Percentiles rank a stretch among this genome's conserved stretches.
These are phyloP conservation scores for Rhagonycha fulva DNA, from an alignment of 2,888 invertebrate species.

Conservation along the genomic window DNA sequence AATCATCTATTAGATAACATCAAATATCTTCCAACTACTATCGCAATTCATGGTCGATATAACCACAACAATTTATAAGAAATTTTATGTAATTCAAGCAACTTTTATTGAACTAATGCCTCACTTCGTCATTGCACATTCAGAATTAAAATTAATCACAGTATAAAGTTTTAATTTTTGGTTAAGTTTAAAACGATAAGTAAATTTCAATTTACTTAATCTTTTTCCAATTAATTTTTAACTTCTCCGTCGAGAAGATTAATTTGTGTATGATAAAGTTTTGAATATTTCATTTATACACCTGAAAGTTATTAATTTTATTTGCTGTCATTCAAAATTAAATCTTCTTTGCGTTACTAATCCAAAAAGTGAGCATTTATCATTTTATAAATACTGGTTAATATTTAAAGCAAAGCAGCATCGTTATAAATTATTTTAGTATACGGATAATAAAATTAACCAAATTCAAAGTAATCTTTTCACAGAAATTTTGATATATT, in stretches of 20 bases:
- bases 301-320: no score
- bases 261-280: no score
- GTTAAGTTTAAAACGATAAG: background rate
- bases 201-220: background rate
- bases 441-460: no score
- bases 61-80: background rate
- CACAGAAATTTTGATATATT: background rate
- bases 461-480: background rate
- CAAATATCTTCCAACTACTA: background rate
- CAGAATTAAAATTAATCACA: background rate
- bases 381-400: no score
- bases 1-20: background rate
- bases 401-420: no score
- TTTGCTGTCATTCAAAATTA: no score
- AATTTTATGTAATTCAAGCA: background rate
- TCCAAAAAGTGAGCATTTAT: no score
- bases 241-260: background rate
- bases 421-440: no score
- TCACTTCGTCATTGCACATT: background rate
- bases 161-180: background rate
- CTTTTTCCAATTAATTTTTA: background rate
- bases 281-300: no score
- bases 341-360: no score
- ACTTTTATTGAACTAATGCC: background rate
- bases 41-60: background rate